These are phyloP conservation scores for Proterorhinus semilunaris DNA, from an alignment of 2,113 vertebrate species.

Conservation along the genomic window DNA sequence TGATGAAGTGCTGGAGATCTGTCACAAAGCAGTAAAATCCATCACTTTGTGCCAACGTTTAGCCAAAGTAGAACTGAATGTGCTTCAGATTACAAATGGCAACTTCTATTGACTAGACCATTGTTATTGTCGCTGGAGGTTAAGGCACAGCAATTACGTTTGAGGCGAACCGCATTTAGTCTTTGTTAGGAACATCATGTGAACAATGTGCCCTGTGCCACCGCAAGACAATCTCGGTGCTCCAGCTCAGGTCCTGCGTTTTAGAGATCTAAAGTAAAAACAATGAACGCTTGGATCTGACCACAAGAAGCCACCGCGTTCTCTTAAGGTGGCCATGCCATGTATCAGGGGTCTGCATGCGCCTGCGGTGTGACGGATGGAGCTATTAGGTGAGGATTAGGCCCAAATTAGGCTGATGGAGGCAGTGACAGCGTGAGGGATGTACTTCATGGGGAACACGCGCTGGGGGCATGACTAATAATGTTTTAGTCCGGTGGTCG, in stretches of 20 bases:
- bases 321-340: slow-evolving; percentile 35
- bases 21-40: neutral
- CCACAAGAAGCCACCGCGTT: slow-evolving; percentile 22
- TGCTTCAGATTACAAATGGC: too few relatives aligned
- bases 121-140: neutral
- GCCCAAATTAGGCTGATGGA: slow-evolving; percentile 60
- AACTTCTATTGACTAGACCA: neutral
- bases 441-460: slow-evolving; percentile 44
- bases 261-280: slow-evolving; percentile 8
- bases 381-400: slow-evolving; percentile 66
- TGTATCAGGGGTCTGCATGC: slow-evolving; percentile 43
- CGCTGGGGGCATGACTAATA: slow-evolving; percentile 52
- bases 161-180: neutral
- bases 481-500: slow-evolving; percentile 43
- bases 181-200: neutral
- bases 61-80: too few relatives aligned
- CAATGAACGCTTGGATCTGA: slow-evolving; percentile 1
- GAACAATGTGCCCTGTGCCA: neutral
- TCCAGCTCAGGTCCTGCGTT: too few relatives aligned
- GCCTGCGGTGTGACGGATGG: slow-evolving; percentile 65
- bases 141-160: neutral
- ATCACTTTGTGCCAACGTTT: too few relatives aligned
- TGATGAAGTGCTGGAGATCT: neutral
- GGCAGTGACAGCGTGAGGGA: slow-evolving; percentile 60
- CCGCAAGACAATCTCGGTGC: too few relatives aligned